Evolutionary conservation across 2,797 vertebrate genomes (phyloP).

Genomic region (Oryzias dopingdopingensis): DNA sequence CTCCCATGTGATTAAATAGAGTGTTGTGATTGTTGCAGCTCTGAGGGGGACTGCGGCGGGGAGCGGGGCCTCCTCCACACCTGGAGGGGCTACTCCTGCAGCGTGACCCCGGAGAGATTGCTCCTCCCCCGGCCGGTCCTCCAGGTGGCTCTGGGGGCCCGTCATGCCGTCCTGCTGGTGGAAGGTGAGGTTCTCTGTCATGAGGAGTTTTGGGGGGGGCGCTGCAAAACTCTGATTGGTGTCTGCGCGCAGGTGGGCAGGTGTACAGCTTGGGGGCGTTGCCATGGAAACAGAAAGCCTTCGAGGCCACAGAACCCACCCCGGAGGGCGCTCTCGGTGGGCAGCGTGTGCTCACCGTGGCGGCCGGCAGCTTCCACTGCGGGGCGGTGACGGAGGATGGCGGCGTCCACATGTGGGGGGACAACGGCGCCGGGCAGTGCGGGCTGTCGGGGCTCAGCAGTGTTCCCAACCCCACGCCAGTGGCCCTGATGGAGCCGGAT

Average conservation of each 20-base stretch:
- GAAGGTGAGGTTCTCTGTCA: slow-evolving; percentile 78
- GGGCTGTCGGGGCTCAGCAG: slow-evolving; percentile 78
- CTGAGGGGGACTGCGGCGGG: slow-evolving; percentile 79
- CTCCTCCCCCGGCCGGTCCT: slow-evolving; percentile 85
- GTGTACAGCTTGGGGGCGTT: slow-evolving; percentile 91
- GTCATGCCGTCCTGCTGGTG: slow-evolving; percentile 87
- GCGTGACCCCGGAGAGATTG: slow-evolving; percentile 83
- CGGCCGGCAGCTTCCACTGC: slow-evolving; percentile 88
- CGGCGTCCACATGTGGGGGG: slow-evolving; percentile 93
- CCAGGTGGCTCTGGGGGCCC: slow-evolving; percentile 86
- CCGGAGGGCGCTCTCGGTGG: slow-evolving; percentile 85
- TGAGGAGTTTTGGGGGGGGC: not conserved
- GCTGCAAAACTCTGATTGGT: not conserved
- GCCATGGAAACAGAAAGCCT: slow-evolving; percentile 82
- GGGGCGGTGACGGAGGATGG: slow-evolving; percentile 91
- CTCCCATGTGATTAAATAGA: not conserved
- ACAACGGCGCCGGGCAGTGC: slow-evolving; percentile 89
- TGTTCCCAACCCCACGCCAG: slow-evolving; percentile 84
- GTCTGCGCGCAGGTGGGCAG: slow-evolving; percentile 79
- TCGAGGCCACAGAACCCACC: slow-evolving; percentile 63
- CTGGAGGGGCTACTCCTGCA: slow-evolving; percentile 89
- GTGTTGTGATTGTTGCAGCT: slow-evolving; percentile 48
- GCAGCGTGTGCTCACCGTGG: slow-evolving; percentile 82
- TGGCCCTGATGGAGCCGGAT: slow-evolving; percentile 83
- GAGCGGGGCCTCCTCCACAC: slow-evolving; percentile 87